Conservation (phyloP, 1,140 invertebrate genomes). For the Bicyclus anynana region DNA sequence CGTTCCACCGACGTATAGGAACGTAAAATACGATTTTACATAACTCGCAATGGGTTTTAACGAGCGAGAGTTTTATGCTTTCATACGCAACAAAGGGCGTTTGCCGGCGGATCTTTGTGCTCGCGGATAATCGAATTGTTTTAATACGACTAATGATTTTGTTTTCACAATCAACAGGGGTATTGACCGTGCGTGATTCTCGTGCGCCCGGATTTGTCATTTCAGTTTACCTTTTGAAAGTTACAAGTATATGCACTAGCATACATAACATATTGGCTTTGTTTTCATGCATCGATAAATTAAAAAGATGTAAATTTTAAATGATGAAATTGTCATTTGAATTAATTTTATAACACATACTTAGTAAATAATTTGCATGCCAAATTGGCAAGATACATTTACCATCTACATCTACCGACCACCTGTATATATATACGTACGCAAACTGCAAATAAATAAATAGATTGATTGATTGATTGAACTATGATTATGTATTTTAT, state of each 20-base stretch:
- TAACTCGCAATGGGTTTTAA: neutral
- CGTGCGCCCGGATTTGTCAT: neutral
- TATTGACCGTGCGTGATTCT: slow-evolving; percentile 6
- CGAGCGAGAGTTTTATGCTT: neutral
- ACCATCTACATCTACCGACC: too few relatives aligned
- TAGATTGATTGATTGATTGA: too few relatives aligned
- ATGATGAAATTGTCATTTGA: too few relatives aligned
- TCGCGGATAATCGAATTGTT: slow-evolving; percentile 26
- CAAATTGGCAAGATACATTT: too few relatives aligned
- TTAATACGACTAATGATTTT: slow-evolving; percentile 30
- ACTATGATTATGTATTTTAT: too few relatives aligned
- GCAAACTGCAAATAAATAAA: too few relatives aligned
- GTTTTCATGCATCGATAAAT: too few relatives aligned
- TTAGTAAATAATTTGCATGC: too few relatives aligned
- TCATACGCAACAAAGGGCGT: slow-evolving; percentile 5
- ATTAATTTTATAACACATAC: too few relatives aligned
- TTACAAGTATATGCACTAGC: neutral
- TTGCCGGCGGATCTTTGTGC: neutral
- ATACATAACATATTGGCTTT: too few relatives aligned
- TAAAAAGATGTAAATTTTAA: too few relatives aligned
- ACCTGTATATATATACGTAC: too few relatives aligned
- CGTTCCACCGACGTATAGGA: neutral
- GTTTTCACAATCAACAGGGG: slow-evolving; percentile 20
- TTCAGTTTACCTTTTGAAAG: neutral
- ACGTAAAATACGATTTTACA: neutral